Base-by-base conservation (phyloP, 2,888 invertebrate species). In the Amblyteles armatorius region DNA sequence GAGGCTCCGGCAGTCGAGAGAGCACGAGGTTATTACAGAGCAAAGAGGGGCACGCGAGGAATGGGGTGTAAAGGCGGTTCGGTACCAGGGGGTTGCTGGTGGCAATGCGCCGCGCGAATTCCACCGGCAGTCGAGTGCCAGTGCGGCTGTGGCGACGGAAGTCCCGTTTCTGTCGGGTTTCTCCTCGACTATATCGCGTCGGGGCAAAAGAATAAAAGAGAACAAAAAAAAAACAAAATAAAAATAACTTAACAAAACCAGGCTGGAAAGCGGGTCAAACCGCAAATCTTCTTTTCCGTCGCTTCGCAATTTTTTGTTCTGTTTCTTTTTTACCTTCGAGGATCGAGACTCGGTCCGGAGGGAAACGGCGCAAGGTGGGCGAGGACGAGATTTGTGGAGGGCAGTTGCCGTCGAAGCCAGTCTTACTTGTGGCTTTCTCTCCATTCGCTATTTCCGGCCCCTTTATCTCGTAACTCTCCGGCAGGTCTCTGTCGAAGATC, bases 201-300 rank as follows among this genome's bases (percentile, higher is more conserved):
- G 57, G 1, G 9, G 57, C 11, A 26, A 57, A 9, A 19, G 52
- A 57, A 26, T 4, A 26, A 33, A 63, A 29, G 57, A 40, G 40
- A 19, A 33, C 48, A 60, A 22, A 33, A 57, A 60, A 22, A 57
- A 57, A 60, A 73, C 60, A 40, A 85, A 79, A 77, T 79, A 85
- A 22, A 57, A 57, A 60, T 73, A 67, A 40, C 50, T 48, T 78
- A 87, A 85, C 82, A 79, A 83, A 85, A 79, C 44, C 68, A 71
- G 55, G 48, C 65, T 55, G 50, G 79, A 77, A 85, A 85, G 67
- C 82, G 79, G 85, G 83, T 78, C 79, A 77, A 82, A 68, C 73
- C 73, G 77, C 79, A 83, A 85, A 82, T 83, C 79, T 85, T 85
- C 79, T 73, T 82, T 76, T 83, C 83, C 77, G 72, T 36, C 7